Conservation (phyloP, 1,140 invertebrate species). For the Probaryconus sp. region DNA sequence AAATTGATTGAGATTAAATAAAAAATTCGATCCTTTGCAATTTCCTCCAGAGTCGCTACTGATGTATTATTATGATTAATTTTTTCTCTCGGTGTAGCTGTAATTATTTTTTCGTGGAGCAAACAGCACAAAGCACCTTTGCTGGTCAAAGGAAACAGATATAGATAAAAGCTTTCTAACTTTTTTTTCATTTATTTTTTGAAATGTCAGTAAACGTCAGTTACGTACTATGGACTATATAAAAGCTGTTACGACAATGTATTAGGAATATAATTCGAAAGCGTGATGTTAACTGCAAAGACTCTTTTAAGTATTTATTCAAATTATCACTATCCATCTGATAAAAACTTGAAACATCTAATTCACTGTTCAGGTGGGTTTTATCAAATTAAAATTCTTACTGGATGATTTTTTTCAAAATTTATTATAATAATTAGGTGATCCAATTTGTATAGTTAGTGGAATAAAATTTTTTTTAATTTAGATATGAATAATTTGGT, state of each 20-base stretch:
- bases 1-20: background rate
- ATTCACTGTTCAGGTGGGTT: background rate
- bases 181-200: conserved; percentile 36
- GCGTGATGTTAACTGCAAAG: background rate
- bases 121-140: conserved; percentile 50
- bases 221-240: background rate
- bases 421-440: too few species aligned
- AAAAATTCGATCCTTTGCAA: too few species aligned
- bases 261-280: background rate
- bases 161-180: conserved; percentile 29
- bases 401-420: too few species aligned
- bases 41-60: too few species aligned
- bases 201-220: conserved; percentile 17
- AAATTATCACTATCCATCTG: background rate
- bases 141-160: conserved; percentile 44
- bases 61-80: background rate
- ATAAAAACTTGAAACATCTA: background rate
- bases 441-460: too few species aligned
- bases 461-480: too few species aligned
- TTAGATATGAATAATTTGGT: too few species aligned
- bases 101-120: conserved; percentile 42
- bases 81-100: conserved; percentile 34
- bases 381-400: too few species aligned
- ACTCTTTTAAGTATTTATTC: conserved; percentile 12
- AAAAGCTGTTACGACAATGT: background rate